Evolutionary conservation across 2,888 invertebrate species (phyloP).

Genomic region (Chalcosyrphus nemorum): DNA sequence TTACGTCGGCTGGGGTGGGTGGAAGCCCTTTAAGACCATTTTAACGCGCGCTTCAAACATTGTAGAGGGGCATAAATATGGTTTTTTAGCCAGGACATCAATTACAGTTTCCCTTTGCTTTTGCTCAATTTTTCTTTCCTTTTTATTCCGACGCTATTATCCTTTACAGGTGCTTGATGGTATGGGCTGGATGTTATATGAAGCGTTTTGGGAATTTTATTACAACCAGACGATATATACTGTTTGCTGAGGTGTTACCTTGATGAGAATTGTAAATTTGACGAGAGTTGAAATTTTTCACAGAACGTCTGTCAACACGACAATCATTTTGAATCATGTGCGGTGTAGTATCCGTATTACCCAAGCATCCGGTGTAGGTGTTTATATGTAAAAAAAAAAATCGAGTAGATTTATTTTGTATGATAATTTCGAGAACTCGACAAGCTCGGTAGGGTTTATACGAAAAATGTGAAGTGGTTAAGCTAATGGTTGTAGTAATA

Average conservation of each 20-base stretch:
- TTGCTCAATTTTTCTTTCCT: not conserved
- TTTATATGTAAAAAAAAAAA: not conserved
- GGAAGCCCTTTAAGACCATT: slow-evolving; percentile 53
- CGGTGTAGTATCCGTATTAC: not conserved
- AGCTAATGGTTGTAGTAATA: not conserved
- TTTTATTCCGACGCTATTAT: slow-evolving; percentile 49
- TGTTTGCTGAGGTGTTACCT: slow-evolving; percentile 28
- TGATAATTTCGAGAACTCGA: not conserved
- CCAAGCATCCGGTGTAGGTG: not conserved
- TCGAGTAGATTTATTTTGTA: slow-evolving; percentile 12
- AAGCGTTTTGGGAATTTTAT: slow-evolving; percentile 24
- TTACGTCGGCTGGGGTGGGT: slow-evolving; percentile 21
- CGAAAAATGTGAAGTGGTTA: not conserved
- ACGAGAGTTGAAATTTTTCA: slow-evolving; percentile 30
- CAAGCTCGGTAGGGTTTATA: not conserved
- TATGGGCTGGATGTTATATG: not conserved
- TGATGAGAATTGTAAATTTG: slow-evolving; percentile 48
- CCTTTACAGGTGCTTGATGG: slow-evolving; percentile 56
- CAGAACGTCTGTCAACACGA: slow-evolving; percentile 22
- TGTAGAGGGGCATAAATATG: slow-evolving; percentile 66
- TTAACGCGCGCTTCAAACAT: slow-evolving; percentile 51
- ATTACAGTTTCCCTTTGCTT: slow-evolving; percentile 51
- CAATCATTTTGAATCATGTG: slow-evolving; percentile 19
- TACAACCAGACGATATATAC: slow-evolving; percentile 23
- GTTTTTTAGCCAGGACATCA: slow-evolving; percentile 68